Conservation (phyloP, 2,888 invertebrate species). For the Patella pellucida region DNA sequence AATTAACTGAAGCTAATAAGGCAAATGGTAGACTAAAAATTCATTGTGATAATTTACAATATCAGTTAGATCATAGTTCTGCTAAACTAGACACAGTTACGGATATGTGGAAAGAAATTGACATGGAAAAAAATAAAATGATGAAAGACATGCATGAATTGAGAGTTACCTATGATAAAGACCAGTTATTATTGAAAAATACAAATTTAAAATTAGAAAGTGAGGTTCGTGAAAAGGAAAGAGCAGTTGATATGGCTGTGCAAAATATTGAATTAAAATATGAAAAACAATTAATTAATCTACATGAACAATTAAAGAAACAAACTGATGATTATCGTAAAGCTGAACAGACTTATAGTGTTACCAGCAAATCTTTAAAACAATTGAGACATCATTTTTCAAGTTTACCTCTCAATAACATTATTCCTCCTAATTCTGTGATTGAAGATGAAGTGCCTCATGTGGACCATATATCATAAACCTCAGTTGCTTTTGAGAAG, state of each 20-base stretch:
- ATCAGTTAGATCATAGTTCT: slow-evolving; percentile 48
- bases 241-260: slow-evolving; percentile 48
- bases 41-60: slow-evolving; percentile 53
- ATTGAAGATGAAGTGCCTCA: slow-evolving; percentile 45
- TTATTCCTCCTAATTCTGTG: slow-evolving; percentile 49
- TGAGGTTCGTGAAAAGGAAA: slow-evolving; percentile 46
- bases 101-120: slow-evolving; percentile 56
- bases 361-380: slow-evolving; percentile 57
- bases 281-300: slow-evolving; percentile 50
- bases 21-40: slow-evolving; percentile 60
- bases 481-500: no score
- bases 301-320: slow-evolving; percentile 50
- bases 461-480: slow-evolving; percentile 22
- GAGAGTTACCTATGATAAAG: slow-evolving; percentile 48
- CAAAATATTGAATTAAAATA: slow-evolving; percentile 52
- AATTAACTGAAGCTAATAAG: slow-evolving; percentile 51
- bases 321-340: slow-evolving; percentile 46
- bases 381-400: slow-evolving; percentile 63
- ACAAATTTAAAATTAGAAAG: slow-evolving; percentile 50
- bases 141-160: slow-evolving; percentile 54
- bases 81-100: slow-evolving; percentile 56
- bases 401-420: slow-evolving; percentile 51
- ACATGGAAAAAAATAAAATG: slow-evolving; percentile 49
- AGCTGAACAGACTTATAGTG: slow-evolving; percentile 49
- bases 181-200: slow-evolving; percentile 49